These are phyloP conservation scores for Akabosia matsudoensis DNA, from an alignment of 1,140 invertebrate genomes.

Conservation along the genomic window DNA sequence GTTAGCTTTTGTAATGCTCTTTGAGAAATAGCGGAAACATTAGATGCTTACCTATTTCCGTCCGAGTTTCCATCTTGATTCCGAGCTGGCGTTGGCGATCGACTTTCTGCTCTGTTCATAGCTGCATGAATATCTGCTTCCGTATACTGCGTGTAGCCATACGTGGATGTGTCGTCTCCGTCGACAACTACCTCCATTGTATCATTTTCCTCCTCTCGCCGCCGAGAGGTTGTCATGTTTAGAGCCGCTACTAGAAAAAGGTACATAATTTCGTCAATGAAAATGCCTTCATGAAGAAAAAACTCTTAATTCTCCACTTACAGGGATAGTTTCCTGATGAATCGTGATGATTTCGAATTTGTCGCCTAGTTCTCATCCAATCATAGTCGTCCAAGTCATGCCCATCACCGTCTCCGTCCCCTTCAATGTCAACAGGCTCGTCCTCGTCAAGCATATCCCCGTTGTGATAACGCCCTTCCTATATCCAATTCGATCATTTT, in stretches of 20 bases:
- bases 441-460: conserved; percentile 59
- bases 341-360: conserved; percentile 67
- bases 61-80: conserved; percentile 22
- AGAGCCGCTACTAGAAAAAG: conserved; percentile 55
- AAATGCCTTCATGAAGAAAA: conserved; percentile 23
- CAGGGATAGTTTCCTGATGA: conserved; percentile 54
- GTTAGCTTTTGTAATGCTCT: no score
- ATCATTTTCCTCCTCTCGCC: conserved; percentile 75
- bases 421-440: conserved; percentile 66
- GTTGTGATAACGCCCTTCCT: conserved; percentile 40
- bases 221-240: conserved; percentile 57
- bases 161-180: conserved; percentile 69
- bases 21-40: no score
- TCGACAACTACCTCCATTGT: conserved; percentile 63
- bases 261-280: conserved; percentile 43
- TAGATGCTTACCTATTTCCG: background rate
- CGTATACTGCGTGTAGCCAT: conserved; percentile 76
- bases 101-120: conserved; percentile 11
- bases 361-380: conserved; percentile 72
- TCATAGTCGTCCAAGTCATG: conserved; percentile 73
- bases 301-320: conserved; percentile 35
- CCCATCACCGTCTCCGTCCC: conserved; percentile 56
- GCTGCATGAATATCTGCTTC: conserved; percentile 62
- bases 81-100: conserved; percentile 18
- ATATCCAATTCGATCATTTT: background rate